Evolutionary conservation across 2,113 vertebrate species (phyloP), one percentile per base, ranked within the genome.

Genomic region (Carassius auratus): DNA sequence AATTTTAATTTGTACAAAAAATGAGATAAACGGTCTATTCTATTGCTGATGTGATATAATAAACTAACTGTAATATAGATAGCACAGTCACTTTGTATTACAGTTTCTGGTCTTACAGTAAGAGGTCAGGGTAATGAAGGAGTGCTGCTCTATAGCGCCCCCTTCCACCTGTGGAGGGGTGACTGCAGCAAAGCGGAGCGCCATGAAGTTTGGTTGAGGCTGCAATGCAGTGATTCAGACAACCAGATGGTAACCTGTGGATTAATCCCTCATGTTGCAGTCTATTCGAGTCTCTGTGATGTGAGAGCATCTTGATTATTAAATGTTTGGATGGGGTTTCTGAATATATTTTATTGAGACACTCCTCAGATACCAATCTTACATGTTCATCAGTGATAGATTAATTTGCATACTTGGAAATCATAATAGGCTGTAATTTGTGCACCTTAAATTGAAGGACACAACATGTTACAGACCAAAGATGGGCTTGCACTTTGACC

Each of bases 191-290:
- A 48, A 19, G 14, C 23, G 57, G 21, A 59, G 26, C 36, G 61
- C 5, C 12, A 17, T 62, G 48, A 42, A 83, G 78, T 87, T 89
- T 30, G 69, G 71, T 74, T 38, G 45, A 62, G 33, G 68, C 76
- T 80, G 84, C 84, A 61, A 19, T 76, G 85, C 55, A 48, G 84
- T 62, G 68, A 83, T 76, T 84, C 48, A 81, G 17, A 45, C n/a
- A 48, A 74, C 52, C 86, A 84, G 69, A 86, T 84, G 84, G 71
- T 64, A 77, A 86, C 71, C 30, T 78, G 74, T 30, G 52, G n/a
- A 81, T 59, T 85, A 87, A 87, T 89, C 86, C 76, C 76, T 78
- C 64, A 76, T 14, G 23, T 23, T 36, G 62, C 17, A 85, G 21
- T 71, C 30, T 55, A 17, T 73, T 66, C 6, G 14, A 71, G 33